Evolutionary conservation across 2,113 vertebrate species (phyloP).

Genomic region (Ictalurus punctatus): DNA sequence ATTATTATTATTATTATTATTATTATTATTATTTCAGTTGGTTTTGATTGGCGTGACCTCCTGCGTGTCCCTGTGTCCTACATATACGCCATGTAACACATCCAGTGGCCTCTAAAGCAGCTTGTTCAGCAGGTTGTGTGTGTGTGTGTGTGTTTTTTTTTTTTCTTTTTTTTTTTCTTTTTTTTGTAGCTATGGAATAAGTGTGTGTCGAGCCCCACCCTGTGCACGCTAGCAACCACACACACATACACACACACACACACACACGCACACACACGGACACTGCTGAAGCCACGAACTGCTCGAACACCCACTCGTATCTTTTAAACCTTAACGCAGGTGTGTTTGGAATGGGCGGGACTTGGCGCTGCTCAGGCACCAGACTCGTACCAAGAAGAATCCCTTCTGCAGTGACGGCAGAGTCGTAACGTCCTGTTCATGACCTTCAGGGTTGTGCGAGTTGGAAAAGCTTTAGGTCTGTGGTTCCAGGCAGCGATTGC

Average conservation of each 20-base stretch:
- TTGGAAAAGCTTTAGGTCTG: too few species aligned
- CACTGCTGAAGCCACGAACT: background rate
- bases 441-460: slow-evolving; percentile 1
- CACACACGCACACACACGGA: background rate
- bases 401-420: background rate
- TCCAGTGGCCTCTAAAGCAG: background rate
- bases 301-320: background rate
- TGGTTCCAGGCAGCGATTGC: background rate
- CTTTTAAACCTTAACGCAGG: background rate
- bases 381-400: background rate
- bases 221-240: background rate
- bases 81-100: background rate
- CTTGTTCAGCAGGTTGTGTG: slow-evolving; percentile 31
- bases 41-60: slow-evolving; percentile 1
- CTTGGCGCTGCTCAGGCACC: background rate
- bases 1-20: background rate
- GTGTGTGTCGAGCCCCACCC: background rate
- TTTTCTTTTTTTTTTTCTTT: background rate
- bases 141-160: background rate
- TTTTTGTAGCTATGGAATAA: slow-evolving; percentile 4
- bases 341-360: background rate
- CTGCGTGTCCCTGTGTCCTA: background rate
- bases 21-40: background rate
- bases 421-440: background rate
- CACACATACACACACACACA: background rate